Conservation (phyloP, 2,888 invertebrate genomes). For the Villa cingulata region DNA sequence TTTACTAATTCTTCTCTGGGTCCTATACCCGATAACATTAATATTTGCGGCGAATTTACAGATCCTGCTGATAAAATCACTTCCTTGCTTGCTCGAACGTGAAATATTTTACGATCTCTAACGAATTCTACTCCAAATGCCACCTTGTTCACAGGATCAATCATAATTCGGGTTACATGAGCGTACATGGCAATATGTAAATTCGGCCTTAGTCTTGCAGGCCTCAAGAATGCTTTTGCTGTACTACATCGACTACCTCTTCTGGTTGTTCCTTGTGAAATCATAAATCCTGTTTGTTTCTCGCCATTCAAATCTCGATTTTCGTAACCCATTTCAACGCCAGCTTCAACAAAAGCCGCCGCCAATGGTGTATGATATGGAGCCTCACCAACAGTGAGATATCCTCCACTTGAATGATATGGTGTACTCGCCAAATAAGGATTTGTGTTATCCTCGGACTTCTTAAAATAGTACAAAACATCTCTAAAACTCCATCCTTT, state of each 20-base stretch:
- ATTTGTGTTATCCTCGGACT: slow-evolving; percentile 81
- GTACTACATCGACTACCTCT: slow-evolving; percentile 78
- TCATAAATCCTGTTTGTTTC: slow-evolving; percentile 77
- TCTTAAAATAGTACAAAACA: slow-evolving; percentile 72
- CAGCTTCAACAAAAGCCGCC: slow-evolving; percentile 68
- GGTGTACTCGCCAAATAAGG: slow-evolving; percentile 66
- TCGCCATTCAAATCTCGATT: slow-evolving; percentile 81
- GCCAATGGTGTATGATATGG: slow-evolving; percentile 76
- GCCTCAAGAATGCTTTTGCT: slow-evolving; percentile 73
- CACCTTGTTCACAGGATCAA: slow-evolving; percentile 57
- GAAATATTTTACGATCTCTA: slow-evolving; percentile 54
- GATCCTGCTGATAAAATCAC: slow-evolving; percentile 84
- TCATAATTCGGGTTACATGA: slow-evolving; percentile 61
- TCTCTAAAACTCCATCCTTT: slow-evolving; percentile 77
- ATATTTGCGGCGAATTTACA: slow-evolving; percentile 82
- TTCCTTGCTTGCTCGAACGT: slow-evolving; percentile 67
- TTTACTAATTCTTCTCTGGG: slow-evolving; percentile 57
- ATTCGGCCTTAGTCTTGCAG: slow-evolving; percentile 65
- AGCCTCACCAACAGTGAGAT: slow-evolving; percentile 71
- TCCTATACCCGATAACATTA: slow-evolving; percentile 87
- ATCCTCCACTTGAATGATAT: slow-evolving; percentile 69
- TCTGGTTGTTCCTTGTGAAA: slow-evolving; percentile 67
- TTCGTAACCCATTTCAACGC: slow-evolving; percentile 69
- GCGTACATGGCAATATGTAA: slow-evolving; percentile 73
- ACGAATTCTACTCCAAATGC: slow-evolving; percentile 75